Percentiles rank a stretch among this genome's conserved stretches.
Conservation (phyloP, 1,140 invertebrate species). For the Triops cancriformis region DNA sequence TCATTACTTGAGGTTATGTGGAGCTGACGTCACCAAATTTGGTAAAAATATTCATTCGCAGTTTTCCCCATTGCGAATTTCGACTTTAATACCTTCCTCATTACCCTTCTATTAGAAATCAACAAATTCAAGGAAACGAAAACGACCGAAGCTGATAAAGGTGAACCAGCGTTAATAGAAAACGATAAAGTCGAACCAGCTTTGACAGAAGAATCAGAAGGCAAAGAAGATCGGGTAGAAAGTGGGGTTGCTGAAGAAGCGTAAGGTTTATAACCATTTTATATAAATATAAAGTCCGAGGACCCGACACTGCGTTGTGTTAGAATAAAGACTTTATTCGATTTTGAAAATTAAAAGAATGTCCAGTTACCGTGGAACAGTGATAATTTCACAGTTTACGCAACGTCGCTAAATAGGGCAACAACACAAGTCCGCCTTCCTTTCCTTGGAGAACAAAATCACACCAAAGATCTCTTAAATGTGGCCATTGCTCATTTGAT, state of each 20-base stretch:
- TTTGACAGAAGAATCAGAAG: background rate
- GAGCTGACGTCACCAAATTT: slow-evolving; percentile 70
- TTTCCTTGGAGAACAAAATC: background rate
- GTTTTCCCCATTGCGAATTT: slow-evolving; percentile 21
- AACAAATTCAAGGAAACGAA: slow-evolving; percentile 33
- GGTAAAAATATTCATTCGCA: slow-evolving; percentile 40
- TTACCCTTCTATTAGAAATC: too few species aligned
- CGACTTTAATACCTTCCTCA: too few species aligned
- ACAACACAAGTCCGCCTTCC: background rate
- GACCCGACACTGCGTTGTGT: background rate
- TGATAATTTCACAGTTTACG: too few species aligned
- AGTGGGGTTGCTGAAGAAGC: background rate
- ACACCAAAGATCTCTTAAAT: background rate
- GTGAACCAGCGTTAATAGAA: background rate
- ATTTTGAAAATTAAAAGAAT: background rate
- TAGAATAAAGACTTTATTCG: slow-evolving; percentile 3
- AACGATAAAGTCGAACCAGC: background rate
- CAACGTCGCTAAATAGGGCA: background rate
- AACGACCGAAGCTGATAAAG: background rate
- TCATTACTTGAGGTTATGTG: slow-evolving; percentile 73
- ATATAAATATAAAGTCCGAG: too few species aligned
- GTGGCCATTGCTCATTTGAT: background rate
- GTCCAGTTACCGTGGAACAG: too few species aligned
- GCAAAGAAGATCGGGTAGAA: slow-evolving; percentile 19
- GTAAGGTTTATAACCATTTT: background rate